phyloP scores from a whole-genome alignment of 1,140 invertebrate genomes.

The Uloborus diversus region DNA sequence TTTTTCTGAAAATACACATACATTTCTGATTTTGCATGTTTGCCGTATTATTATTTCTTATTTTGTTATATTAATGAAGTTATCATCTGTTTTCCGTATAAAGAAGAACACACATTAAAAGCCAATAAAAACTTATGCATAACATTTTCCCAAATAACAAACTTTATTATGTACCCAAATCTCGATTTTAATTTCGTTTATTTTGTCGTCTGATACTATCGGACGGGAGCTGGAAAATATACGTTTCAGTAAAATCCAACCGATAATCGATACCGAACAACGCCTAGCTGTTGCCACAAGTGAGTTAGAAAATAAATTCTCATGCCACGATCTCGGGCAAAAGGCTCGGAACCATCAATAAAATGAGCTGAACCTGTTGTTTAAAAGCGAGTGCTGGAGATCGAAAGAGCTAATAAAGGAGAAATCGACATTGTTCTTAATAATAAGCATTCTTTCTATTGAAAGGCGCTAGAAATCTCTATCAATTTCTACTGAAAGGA shows the following conservation, averaged over 20 bases:
- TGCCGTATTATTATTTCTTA: no score
- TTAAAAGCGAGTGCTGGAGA: background rate
- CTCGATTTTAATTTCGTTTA: slow-evolving; percentile 13
- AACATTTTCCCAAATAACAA: no score
- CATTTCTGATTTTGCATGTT: no score
- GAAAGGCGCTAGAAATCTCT: no score
- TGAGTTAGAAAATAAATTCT: slow-evolving; percentile 18
- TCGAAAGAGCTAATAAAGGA: slow-evolving; percentile 16
- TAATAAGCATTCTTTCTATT: slow-evolving; percentile 16
- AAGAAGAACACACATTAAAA: no score
- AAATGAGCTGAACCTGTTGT: slow-evolving; percentile 22
- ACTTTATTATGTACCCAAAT: no score
- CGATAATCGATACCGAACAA: slow-evolving; percentile 31
- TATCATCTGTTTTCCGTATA: no score
- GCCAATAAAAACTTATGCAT: no score
- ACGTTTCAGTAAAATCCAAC: background rate
- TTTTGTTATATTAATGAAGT: no score
- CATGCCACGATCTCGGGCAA: background rate
- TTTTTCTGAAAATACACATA: no score
- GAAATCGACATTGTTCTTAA: slow-evolving; percentile 14
- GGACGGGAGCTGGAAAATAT: slow-evolving; percentile 20
- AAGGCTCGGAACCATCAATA: slow-evolving; percentile 20
- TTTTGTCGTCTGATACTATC: slow-evolving; percentile 29
- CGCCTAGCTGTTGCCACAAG: background rate
- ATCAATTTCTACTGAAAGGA: no score